Evolutionary conservation across 2,797 vertebrate genomes (phyloP), one percentile per base, ranked within the genome.

Genomic region (Gorsachius magnificus): DNA sequence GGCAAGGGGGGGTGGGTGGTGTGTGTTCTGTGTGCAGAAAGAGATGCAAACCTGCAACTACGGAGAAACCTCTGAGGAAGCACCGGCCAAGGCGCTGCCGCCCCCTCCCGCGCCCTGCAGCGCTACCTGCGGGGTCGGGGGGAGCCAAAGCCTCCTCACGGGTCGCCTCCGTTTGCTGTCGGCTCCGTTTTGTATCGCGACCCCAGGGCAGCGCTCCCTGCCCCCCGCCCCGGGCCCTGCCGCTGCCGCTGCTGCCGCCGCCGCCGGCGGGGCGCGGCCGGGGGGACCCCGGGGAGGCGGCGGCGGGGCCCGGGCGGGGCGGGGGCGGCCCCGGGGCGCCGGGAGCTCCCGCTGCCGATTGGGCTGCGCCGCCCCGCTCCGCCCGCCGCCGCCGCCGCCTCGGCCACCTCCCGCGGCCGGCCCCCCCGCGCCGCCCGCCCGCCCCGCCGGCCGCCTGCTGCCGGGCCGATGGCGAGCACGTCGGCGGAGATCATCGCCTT

Each of bases 401-500:
- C 18, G 43, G n/a, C n/a, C n/a, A n/a, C n/a, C n/a, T n/a, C n/a
- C n/a, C n/a, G n/a, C n/a, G n/a, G n/a, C n/a, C n/a, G n/a, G n/a
- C n/a, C n/a, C 56, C 19, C 60, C 50, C 60, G 76, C 35, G 48
- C 78, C 86, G 91, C 86, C 50, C 5, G 70, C 35, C 54, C n/a
- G 74, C 43, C 16, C 41, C 41, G 46, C 64, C 75, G 22, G 33
- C 57, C 57, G 66, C 79, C 65, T 31, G 66, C 85, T 45, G 93
- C 82, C 74, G 91, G 88, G 68, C 76, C 90, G 87, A 98, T 98
- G 98, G 98, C 98, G 89, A 98, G 95, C 97, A 98, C 99, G 96
- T 96, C 97, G 61, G 98, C 98, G 79, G 99, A 99, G 98, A 99
- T 99, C 90, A 54, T 99, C 76, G 99, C 98, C 50, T 99, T 99